Evolutionary conservation across 2,797 vertebrate genomes (phyloP), one percentile per base, ranked within the genome.

Genomic region (Moxostoma hubbsi): DNA sequence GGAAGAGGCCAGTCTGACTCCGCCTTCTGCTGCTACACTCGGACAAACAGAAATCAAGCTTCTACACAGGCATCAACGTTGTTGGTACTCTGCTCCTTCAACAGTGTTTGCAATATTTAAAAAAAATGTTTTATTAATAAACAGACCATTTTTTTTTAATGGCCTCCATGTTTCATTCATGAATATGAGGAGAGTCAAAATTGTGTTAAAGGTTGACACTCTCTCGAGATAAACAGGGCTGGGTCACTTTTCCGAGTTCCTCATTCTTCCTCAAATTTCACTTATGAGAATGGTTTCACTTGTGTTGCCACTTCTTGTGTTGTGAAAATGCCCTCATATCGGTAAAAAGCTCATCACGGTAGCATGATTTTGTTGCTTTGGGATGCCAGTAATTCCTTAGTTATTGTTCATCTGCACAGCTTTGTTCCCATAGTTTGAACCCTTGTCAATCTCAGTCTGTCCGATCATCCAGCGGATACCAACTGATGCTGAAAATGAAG

Each of bases 391-490:
- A 36, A 36, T 36, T 82, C 82, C 58, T 93, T 91, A 94, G 76
- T 94, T 92, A 16, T 81, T 91, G 80, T 95, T 95, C 66, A 90
- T 85, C 50, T 89, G 92, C 84, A 73, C 88, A 54, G 92, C 92
- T 16, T 93, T 94, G 86, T 94, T 94, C 59, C 98, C 98, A 0
- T 99, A 99, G 84, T 89, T 93, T 1, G 98, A 99, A 57, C 95
- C 94, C 84, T 89, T 95, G 87, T 96, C 85, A 9, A 97, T 98
- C 90, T 99, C 98, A 0, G 98, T 99, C 89, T 97, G 95, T 0
- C 94, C 95, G 2, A 99, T 99, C 98, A 99, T 99, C 96, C 96
- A 96, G 87, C 96, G 95, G 53, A 97, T 92, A 51, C 92, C 96
- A 75, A 94, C 70, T 11, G 98, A 98, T 63, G 89, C 98, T 99